Percentiles rank a stretch among this genome's conserved stretches.
phyloP scores from a whole-genome alignment of 2,888 invertebrate genomes.

The Resseliella maxima region DNA sequence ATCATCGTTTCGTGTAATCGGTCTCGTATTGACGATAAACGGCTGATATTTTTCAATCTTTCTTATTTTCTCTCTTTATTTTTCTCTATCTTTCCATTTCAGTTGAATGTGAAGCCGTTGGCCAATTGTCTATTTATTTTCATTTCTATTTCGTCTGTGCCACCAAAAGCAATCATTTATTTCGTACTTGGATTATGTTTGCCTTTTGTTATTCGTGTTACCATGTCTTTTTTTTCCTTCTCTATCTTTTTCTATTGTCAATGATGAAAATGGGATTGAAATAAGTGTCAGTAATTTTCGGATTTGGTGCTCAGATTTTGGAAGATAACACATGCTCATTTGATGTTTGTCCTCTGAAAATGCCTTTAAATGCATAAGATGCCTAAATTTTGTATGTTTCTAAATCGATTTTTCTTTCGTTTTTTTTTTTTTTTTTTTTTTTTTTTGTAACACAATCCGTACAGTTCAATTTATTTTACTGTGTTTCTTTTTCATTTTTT shows the following conservation, averaged over 20 bases:
- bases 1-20: constrained; percentile 25
- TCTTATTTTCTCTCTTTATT: neutral
- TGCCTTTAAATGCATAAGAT: neutral
- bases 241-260: neutral
- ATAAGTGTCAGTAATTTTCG: constrained; percentile 37
- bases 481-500: constrained; percentile 15
- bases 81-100: no score
- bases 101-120: neutral
- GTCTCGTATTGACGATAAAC: constrained; percentile 37
- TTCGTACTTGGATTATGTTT: neutral
- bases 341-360: neutral
- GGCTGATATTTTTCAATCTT: neutral
- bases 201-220: neutral
- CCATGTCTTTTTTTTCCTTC: neutral
- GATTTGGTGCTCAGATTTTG: constrained; percentile 4
- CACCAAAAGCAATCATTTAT: neutral
- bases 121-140: constrained; percentile 4
- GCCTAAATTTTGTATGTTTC: neutral
- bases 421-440: neutral
- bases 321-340: constrained; percentile 34
- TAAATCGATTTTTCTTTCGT: neutral
- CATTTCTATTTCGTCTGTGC: neutral
- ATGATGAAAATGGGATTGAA: neutral
- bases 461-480: constrained; percentile 32
- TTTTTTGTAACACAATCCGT: no score